Evolutionary conservation across 2,113 vertebrate species (phyloP).

Genomic region (Fregata magnificens): DNA sequence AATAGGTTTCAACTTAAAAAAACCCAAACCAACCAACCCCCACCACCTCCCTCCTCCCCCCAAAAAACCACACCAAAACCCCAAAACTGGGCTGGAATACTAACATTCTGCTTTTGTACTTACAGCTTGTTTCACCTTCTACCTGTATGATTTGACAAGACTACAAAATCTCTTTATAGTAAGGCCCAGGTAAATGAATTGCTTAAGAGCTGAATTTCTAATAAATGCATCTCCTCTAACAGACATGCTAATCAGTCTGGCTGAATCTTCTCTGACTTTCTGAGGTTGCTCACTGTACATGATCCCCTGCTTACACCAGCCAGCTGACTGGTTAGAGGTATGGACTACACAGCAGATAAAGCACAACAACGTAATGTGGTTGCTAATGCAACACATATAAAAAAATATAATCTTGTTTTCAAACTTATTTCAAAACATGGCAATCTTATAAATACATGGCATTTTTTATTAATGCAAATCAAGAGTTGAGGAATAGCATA

Average conservation of each 20-base stretch:
- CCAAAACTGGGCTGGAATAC: neutral
- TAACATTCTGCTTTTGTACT: neutral
- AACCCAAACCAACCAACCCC: accelerated
- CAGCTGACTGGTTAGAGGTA: neutral
- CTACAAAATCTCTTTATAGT: neutral
- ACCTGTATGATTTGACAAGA: neutral
- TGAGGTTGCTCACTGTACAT: neutral
- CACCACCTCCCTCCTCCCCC: no score
- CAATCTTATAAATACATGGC: neutral
- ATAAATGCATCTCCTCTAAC: neutral
- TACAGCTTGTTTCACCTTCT: neutral
- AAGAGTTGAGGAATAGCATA: neutral
- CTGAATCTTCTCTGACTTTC: neutral
- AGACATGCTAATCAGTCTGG: neutral
- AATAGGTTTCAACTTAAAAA: neutral
- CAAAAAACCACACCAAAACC: neutral
- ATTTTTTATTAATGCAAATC: neutral
- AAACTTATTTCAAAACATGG: neutral
- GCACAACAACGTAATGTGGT: neutral
- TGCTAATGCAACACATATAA: neutral
- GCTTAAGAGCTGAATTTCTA: neutral
- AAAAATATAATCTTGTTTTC: neutral
- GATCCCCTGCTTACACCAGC: neutral
- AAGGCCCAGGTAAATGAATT: neutral
- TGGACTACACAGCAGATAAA: neutral